Evolutionary conservation across 2,888 invertebrate species (phyloP), one percentile per base, ranked within the genome.

Genomic region (Platerodrilus igneus): DNA sequence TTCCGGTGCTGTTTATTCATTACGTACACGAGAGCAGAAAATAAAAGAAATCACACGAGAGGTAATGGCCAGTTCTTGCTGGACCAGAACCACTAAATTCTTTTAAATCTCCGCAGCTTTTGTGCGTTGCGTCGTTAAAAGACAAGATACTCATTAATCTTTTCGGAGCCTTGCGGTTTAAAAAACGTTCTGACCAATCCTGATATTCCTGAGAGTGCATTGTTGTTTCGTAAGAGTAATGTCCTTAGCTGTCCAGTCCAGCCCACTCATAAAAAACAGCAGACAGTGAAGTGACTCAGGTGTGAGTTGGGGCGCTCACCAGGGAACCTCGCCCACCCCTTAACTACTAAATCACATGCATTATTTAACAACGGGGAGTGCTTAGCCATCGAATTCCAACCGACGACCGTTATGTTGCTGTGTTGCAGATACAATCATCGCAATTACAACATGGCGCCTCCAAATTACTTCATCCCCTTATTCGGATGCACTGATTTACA

Each of bases 311-410:
- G 43, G 36, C 34, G n/a, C 51, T 50, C 52, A 48, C 51, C 54
- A 46, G 49, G 48, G 50, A 48, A 51, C 50, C 57, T 54, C 59
- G 57, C 60, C 59, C 58, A 58, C 58, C 56, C 53, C 50, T n/a
- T 39, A 45, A 45, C 44, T 47, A 51, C 53, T 63, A 62, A 63
- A 63, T 63, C 62, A 63, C 61, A 55, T 64, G 62, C 58, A 62
- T 63, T 64, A 63, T 64, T 60, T 62, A 64, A 61, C 62, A 60
- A 62, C 59, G 56, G 64, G 62, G 60, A 54, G 50, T 48, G 50
- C 45, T 51, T 49, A 47, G 50, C 47, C 48, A 43, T 55, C 52
- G 53, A 56, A 53, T 55, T 54, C 47, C 52, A 49, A 53, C 52
- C 52, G n/a, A n/a, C n/a, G n/a, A n/a, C n/a, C n/a, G n/a, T n/a